Evolutionary conservation across 2,113 vertebrate genomes (phyloP), one percentile per base, ranked within the genome.

Genomic region (Rhadina sibilatrix): DNA sequence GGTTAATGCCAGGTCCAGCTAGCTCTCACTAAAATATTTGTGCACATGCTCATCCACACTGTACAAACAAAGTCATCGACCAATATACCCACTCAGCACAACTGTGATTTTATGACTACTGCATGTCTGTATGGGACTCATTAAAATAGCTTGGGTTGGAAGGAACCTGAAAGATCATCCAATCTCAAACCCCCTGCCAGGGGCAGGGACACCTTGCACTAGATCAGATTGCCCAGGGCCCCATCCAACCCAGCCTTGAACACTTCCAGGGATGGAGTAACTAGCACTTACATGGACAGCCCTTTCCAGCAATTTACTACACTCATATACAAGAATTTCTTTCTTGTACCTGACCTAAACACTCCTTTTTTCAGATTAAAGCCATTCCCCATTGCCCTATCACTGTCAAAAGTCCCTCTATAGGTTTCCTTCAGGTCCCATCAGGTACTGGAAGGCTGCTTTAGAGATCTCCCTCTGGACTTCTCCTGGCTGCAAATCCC

Each of bases 131-230:
- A 5, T 1, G 1, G 7, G 28, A n/a, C n/a, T 57, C 33, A 42
- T 11, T n/a, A 18, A 38, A 66, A 38, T 21, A 74, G 19, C n/a
- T 59, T n/a, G 19, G 9, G 7, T 30, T 52, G 28, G 65, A 49
- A 71, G 30, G 9, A 52, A 44, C 12, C 8, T 52, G 37, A 20
- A 52, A 46, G 19, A 44, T 44, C 28, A 44, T 24, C 12, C 40
- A 24, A 15, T n/a, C 65, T 27, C 0, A 0, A 89, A 28, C 1
- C 1, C 6, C 27, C 19, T 44, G 23, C 52, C 44, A 38, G 15
- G 15, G 12, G 28, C 27, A 30, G 23, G 5, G 18, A 65, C 8
- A 52, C 18, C 27, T 74, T 59, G 19, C 27, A 44, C 27, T 44
- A 23, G 22, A 33, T 44, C 18, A 37, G 22, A 18, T 37, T 65